Evolutionary conservation across 2,888 invertebrate genomes (phyloP).

Genomic region (Chrysotoxum bicinctum): DNA sequence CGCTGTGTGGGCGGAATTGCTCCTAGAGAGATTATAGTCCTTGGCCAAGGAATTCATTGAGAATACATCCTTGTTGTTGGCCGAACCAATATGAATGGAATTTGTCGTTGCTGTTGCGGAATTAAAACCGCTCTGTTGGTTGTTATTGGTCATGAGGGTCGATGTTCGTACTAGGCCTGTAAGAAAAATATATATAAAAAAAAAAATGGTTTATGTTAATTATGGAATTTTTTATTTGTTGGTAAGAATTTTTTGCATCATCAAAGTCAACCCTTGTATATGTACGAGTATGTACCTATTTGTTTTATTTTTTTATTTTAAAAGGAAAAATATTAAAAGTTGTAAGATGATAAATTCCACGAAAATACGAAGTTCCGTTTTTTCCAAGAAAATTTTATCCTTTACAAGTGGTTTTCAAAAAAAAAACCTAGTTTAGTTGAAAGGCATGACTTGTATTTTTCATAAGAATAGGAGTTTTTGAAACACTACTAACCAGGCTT

Average conservation of each 20-base stretch:
- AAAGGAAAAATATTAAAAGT: background rate
- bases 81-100: conserved; percentile 51
- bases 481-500: no score
- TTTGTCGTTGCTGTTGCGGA: conserved; percentile 52
- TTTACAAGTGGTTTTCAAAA: no score
- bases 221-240: background rate
- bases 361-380: no score
- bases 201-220: background rate
- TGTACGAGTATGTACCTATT: no score
- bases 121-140: conserved; percentile 70
- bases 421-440: no score
- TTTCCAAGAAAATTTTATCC: no score
- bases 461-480: no score
- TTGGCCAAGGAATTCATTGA: conserved; percentile 74
- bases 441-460: no score
- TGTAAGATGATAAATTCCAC: background rate
- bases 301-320: no score
- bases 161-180: conserved; percentile 77
- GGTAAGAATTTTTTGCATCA: background rate
- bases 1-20: conserved; percentile 60
- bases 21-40: conserved; percentile 71
- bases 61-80: conserved; percentile 67
- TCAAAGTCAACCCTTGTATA: background rate
- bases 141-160: conserved; percentile 74
- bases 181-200: conserved; percentile 6